Evolutionary conservation across 2,113 vertebrate genomes (phyloP).

Genomic region (Otus sunia): DNA sequence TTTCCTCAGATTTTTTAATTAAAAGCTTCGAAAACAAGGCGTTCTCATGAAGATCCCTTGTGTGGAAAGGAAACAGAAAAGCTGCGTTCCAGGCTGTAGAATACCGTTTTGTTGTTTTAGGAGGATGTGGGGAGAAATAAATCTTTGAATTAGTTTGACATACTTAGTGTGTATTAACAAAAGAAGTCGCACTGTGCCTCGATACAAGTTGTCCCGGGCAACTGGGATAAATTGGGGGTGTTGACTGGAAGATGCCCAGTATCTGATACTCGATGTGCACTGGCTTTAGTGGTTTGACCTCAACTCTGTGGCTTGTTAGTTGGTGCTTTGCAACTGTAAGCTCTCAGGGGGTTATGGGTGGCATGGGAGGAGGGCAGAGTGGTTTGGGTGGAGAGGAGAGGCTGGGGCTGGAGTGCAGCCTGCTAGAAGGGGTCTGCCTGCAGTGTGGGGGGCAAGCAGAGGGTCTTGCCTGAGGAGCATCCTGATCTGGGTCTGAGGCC

Average conservation of each 20-base stretch:
- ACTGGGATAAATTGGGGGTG: not conserved
- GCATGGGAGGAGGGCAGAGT: not conserved
- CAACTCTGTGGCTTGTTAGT: not conserved
- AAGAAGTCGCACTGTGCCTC: conserved; percentile 57
- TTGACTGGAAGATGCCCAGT: conserved; percentile 55
- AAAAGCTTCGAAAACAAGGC: conserved; percentile 32
- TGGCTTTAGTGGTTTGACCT: not conserved
- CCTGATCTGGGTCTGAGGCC: not conserved
- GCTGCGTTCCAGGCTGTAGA: conserved; percentile 38
- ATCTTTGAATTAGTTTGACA: conserved; percentile 54
- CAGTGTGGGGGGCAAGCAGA: rapidly evolving
- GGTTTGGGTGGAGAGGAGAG: not conserved
- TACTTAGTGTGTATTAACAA: conserved; percentile 67
- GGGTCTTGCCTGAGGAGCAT: not conserved
- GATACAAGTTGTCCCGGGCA: conserved; percentile 63
- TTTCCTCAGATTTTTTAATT: conserved; percentile 62
- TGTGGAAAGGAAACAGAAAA: not conserved
- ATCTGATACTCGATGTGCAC: rapidly evolving
- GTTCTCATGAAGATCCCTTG: conserved; percentile 42
- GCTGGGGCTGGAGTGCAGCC: not conserved
- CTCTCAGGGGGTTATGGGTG: too few species aligned
- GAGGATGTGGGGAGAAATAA: conserved; percentile 59
- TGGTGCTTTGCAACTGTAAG: not conserved
- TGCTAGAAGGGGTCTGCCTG: not conserved
- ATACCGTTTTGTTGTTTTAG: conserved; percentile 35